These are phyloP conservation scores for Procambarus clarkii DNA, from an alignment of 1,140 invertebrate species.

Conservation along the genomic window DNA sequence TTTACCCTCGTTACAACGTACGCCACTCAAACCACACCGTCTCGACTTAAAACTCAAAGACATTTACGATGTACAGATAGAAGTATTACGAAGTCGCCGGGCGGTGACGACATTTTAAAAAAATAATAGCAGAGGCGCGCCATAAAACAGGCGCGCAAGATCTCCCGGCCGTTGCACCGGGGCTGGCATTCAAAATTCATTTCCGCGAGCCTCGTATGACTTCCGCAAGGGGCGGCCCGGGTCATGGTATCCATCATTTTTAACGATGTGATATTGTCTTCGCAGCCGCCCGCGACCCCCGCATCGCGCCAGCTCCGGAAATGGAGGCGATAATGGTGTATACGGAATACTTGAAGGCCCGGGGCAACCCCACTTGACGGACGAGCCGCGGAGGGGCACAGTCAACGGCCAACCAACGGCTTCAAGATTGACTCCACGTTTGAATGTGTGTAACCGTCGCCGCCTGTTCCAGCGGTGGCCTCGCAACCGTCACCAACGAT, in stretches of 20 bases:
- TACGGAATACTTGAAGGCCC: slow-evolving; percentile 42
- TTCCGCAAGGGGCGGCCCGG: slow-evolving; percentile 55
- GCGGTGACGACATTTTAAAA: not conserved
- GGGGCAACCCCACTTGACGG: not conserved
- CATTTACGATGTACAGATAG: not conserved
- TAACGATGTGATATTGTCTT: slow-evolving; percentile 66
- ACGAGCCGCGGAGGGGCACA: not conserved
- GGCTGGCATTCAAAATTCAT: slow-evolving; percentile 58
- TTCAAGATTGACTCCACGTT: no score
- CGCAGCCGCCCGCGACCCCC: slow-evolving; percentile 29
- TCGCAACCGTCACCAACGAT: no score
- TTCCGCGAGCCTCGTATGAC: slow-evolving; percentile 45
- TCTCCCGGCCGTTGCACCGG: not conserved
- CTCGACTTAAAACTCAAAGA: not conserved
- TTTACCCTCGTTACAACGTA: slow-evolving; percentile 4
- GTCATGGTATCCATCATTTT: slow-evolving; percentile 65
- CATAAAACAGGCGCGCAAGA: not conserved
- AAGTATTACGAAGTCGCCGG: not conserved
- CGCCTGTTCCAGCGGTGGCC: no score
- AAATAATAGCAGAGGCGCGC: not conserved
- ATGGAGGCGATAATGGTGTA: slow-evolving; percentile 66
- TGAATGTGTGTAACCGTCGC: no score
- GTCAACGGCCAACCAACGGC: no score
- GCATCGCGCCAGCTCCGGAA: slow-evolving; percentile 44
- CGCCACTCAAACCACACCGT: not conserved